Conservation (phyloP, 1,140 invertebrate genomes). For the Drosophila erecta region DNA sequence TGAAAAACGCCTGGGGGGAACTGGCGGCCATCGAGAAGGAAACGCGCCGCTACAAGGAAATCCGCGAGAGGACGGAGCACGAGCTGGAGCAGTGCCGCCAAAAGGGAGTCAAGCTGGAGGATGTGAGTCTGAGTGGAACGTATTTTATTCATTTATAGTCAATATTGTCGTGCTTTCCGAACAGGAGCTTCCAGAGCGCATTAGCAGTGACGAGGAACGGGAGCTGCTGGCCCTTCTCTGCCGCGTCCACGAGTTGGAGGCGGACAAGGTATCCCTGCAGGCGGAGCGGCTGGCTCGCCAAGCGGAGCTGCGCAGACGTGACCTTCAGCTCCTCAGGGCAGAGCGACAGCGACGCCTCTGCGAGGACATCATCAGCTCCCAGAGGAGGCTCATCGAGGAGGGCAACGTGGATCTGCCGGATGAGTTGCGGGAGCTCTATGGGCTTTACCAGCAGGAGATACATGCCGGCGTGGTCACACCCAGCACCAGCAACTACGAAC, state of each 20-base stretch:
- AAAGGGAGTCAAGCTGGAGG: slow-evolving; percentile 91
- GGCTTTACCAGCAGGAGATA: slow-evolving; percentile 94
- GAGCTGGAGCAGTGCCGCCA: slow-evolving; percentile 91
- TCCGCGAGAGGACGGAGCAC: slow-evolving; percentile 90
- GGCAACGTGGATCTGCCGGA: slow-evolving; percentile 89
- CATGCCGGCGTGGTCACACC: slow-evolving; percentile 87
- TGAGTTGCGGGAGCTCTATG: slow-evolving; percentile 93
- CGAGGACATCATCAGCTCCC: slow-evolving; percentile 96
- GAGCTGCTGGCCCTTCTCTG: slow-evolving; percentile 93
- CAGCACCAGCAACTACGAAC: slow-evolving; percentile 69
- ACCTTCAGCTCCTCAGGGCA: slow-evolving; percentile 92
- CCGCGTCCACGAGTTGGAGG: slow-evolving; percentile 95
- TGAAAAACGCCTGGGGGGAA: slow-evolving; percentile 93
- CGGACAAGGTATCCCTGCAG: slow-evolving; percentile 94
- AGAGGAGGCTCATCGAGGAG: slow-evolving; percentile 93
- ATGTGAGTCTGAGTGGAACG: slow-evolving; percentile 86
- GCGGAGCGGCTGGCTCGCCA: slow-evolving; percentile 93
- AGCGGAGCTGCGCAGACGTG: slow-evolving; percentile 93
- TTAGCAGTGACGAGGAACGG: slow-evolving; percentile 93
- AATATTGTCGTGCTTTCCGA: neutral
- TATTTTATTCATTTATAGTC: neutral
- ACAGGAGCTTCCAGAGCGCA: slow-evolving; percentile 92
- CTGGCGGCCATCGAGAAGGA: slow-evolving; percentile 93
- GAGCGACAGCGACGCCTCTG: slow-evolving; percentile 93
- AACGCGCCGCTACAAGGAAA: slow-evolving; percentile 91